These are phyloP conservation scores for Emys orbicularis DNA, from an alignment of 2,797 vertebrate species.

Conservation along the genomic window DNA sequence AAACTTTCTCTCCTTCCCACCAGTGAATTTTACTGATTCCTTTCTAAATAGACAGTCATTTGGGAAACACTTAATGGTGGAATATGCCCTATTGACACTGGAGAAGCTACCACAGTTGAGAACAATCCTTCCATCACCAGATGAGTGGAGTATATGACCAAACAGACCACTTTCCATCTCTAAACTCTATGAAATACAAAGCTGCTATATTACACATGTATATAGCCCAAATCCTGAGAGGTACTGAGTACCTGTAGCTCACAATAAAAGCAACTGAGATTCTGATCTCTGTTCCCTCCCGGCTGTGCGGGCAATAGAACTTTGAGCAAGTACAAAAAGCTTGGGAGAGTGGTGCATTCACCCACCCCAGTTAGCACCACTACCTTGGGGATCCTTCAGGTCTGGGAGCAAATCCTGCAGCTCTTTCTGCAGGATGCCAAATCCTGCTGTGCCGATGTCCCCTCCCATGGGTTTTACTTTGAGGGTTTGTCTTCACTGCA, in stretches of 20 bases:
- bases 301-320: too few relatives aligned
- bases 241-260: not conserved
- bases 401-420: not conserved
- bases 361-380: not conserved
- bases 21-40: not conserved
- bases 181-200: conserved; percentile 23
- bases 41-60: conserved; percentile 4
- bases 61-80: not conserved
- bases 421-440: not conserved
- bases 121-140: not conserved
- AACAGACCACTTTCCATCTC: conserved; percentile 20
- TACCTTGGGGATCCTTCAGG: not conserved
- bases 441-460: too few relatives aligned
- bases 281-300: not conserved
- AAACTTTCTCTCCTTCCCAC: not conserved
- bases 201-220: conserved; percentile 16
- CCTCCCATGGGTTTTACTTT: not conserved
- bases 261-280: not conserved
- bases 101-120: not conserved
- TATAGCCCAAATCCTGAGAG: not conserved
- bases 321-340: not conserved
- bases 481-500: not conserved
- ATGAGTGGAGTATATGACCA: not conserved
- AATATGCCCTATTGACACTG: not conserved
- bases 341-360: not conserved